Evolutionary conservation across 2,888 invertebrate genomes (phyloP).

Genomic region (Blastobasis lacticolella): DNA sequence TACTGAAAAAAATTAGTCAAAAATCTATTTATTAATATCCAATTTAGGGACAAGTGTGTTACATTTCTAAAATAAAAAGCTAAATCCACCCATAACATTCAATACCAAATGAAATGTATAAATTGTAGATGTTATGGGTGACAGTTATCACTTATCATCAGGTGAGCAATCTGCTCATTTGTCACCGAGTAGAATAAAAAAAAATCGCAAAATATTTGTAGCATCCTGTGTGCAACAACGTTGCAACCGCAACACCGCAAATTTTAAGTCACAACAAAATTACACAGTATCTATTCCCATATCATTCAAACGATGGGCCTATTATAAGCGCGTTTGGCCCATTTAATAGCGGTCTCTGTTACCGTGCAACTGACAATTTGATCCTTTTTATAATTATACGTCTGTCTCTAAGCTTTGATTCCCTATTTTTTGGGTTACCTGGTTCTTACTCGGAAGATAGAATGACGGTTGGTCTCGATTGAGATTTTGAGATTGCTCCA

Average conservation of each 20-base stretch:
- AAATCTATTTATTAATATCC: too few relatives aligned
- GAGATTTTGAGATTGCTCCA: slow-evolving; percentile 43
- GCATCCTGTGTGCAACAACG: slow-evolving; percentile 3
- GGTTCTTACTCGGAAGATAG: slow-evolving; percentile 47
- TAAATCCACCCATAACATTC: too few relatives aligned
- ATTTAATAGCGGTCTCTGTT: slow-evolving; percentile 56
- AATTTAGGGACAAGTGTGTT: too few relatives aligned
- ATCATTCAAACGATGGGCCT: slow-evolving; percentile 49
- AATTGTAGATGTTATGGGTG: too few relatives aligned
- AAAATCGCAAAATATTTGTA: too few relatives aligned
- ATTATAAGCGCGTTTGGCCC: slow-evolving; percentile 70
- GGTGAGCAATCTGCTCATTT: too few relatives aligned
- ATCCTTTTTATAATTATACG: slow-evolving; percentile 67
- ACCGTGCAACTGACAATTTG: slow-evolving; percentile 49
- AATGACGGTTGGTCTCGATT: slow-evolving; percentile 15
- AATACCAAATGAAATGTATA: too few relatives aligned
- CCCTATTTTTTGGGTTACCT: slow-evolving; percentile 50
- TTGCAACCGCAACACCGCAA: slow-evolving; percentile 39
- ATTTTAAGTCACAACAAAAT: slow-evolving; percentile 40
- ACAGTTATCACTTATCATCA: too few relatives aligned
- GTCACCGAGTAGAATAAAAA: too few relatives aligned
- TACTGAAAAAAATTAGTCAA: too few relatives aligned
- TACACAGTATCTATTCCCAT: slow-evolving; percentile 40
- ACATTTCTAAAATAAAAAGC: too few relatives aligned
- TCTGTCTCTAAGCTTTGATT: slow-evolving; percentile 46